phyloP scores from a whole-genome alignment of 2,888 invertebrate species.

The Sarcophaga caerulescens region DNA sequence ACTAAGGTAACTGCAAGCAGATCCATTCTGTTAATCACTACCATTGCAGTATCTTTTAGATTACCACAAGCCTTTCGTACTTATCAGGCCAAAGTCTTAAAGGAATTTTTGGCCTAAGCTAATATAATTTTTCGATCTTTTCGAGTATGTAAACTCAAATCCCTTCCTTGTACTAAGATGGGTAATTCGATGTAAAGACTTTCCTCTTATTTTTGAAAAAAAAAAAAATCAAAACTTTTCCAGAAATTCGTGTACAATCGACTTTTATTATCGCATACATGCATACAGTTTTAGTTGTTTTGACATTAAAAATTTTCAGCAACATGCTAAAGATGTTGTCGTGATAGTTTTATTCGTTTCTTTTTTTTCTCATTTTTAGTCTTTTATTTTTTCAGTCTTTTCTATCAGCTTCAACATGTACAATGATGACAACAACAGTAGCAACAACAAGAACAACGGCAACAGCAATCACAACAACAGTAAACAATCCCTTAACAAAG shows the following conservation, averaged over 20 bases:
- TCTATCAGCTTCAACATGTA: background rate
- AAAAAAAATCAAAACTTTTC: background rate
- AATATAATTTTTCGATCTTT: no score
- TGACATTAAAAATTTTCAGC: background rate
- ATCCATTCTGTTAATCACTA: no score
- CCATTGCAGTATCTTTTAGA: no score
- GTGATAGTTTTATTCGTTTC: background rate
- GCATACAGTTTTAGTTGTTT: background rate
- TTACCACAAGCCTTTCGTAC: no score
- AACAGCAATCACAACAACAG: background rate
- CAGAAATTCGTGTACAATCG: background rate
- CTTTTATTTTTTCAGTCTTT: background rate
- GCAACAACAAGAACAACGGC: background rate
- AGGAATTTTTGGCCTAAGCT: no score
- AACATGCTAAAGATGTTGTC: constrained; percentile 24
- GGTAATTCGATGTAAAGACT: no score
- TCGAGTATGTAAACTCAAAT: no score
- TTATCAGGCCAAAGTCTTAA: no score
- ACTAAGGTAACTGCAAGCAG: no score
- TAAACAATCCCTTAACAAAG: constrained; percentile 6
- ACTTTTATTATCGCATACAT: background rate
- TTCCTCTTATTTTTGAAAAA: no score
- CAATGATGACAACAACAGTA: background rate
- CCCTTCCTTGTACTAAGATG: no score
- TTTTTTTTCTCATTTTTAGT: background rate